Conservation (phyloP, 2,888 invertebrate species). For the Drosophila histrio region DNA sequence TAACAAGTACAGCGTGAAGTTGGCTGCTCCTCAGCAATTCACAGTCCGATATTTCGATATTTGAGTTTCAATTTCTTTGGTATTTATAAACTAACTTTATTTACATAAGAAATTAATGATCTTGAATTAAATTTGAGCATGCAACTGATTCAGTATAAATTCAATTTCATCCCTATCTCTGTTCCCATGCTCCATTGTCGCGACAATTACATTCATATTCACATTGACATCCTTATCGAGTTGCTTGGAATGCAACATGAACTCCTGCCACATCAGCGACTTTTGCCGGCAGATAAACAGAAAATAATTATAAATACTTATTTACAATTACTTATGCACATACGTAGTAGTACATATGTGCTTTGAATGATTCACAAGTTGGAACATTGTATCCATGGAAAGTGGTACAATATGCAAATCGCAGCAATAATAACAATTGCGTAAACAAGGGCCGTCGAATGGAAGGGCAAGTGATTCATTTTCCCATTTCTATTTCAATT, state of each 20-base stretch:
- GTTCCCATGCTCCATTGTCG: not conserved
- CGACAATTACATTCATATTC: not conserved
- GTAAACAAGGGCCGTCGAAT: slow-evolving; percentile 19
- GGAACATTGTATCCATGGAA: slow-evolving; percentile 6
- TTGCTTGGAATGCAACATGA: slow-evolving; percentile 25
- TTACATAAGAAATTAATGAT: too few relatives aligned
- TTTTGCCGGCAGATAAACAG: slow-evolving; percentile 18
- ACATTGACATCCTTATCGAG: slow-evolving; percentile 12
- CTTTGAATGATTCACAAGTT: slow-evolving; percentile 23
- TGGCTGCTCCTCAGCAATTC: not conserved
- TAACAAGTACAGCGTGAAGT: not conserved
- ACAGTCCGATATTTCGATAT: not conserved
- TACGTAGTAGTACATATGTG: not conserved
- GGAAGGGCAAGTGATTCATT: slow-evolving; percentile 36
- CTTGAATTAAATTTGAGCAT: too few relatives aligned
- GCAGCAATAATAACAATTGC: slow-evolving; percentile 6
- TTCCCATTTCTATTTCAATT: not conserved
- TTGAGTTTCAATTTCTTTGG: not conserved
- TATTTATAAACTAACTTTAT: not conserved
- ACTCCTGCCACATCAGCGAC: slow-evolving; percentile 29
- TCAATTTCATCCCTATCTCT: not conserved
- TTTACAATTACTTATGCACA: not conserved
- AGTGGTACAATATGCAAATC: slow-evolving; percentile 18
- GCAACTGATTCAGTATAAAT: not conserved
- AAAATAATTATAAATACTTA: slow-evolving; percentile 9